These are phyloP conservation scores for Mionectes olivaceus DNA, from an alignment of 2,797 vertebrate genomes.

Conservation along the genomic window DNA sequence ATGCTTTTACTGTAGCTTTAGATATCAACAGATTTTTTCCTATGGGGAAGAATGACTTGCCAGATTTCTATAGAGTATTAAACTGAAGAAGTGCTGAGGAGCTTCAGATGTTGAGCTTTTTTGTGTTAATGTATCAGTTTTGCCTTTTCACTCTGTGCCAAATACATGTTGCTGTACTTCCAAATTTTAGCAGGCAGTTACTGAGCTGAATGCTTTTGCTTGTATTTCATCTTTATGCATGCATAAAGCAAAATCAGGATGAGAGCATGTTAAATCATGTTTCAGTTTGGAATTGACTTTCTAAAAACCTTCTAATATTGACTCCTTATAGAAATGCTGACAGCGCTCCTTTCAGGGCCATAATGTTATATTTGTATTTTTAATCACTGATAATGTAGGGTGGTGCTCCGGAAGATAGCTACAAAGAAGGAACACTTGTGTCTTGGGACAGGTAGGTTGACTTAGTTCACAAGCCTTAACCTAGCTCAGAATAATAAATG, in stretches of 20 bases:
- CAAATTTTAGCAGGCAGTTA: not conserved
- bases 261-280: not conserved
- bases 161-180: not conserved
- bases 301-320: not conserved
- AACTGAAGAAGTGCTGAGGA: not conserved
- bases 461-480: not conserved
- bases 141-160: not conserved
- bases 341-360: not conserved
- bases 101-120: not conserved
- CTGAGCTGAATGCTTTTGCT: not conserved
- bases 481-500: not conserved
- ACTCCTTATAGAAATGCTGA: not conserved
- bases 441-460: constrained; percentile 83
- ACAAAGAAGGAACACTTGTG: constrained; percentile 80
- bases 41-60: not conserved
- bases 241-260: not conserved
- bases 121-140: not conserved
- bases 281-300: not conserved
- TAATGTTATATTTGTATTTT: constrained; percentile 18
- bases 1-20: not conserved
- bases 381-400: constrained; percentile 75
- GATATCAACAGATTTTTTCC: not conserved
- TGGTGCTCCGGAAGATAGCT: constrained; percentile 85
- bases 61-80: not conserved
- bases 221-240: not conserved